phyloP scores from a whole-genome alignment of 2,797 vertebrate species.

The Delichon dasypus region DNA sequence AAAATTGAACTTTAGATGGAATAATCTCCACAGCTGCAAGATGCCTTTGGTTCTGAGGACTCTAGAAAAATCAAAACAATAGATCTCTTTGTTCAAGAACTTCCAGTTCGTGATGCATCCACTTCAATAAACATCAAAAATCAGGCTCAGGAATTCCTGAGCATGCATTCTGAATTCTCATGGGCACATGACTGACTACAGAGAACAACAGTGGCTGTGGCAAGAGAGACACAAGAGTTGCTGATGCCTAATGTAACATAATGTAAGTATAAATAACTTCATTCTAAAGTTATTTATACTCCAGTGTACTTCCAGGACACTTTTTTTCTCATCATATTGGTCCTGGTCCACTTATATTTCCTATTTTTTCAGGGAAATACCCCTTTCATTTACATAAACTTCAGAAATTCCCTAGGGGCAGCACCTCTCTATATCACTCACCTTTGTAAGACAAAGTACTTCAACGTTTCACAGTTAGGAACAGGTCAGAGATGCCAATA shows the following conservation, averaged over 20 bases:
- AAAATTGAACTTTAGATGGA: neutral
- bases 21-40: neutral
- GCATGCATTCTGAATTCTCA: neutral
- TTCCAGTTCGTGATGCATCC: neutral
- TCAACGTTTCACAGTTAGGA: neutral
- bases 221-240: neutral
- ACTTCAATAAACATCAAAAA: neutral
- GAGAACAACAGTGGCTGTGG: neutral
- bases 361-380: neutral
- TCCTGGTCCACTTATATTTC: neutral
- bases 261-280: neutral
- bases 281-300: neutral
- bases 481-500: neutral
- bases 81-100: neutral
- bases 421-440: neutral
- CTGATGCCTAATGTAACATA: neutral
- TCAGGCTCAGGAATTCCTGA: neutral
- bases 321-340: neutral
- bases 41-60: neutral
- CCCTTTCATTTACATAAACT: neutral
- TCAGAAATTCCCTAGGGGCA: neutral
- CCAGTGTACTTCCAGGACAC: neutral
- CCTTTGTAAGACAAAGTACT: neutral
- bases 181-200: neutral
- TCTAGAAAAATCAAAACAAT: neutral